Evolutionary conservation across 2,113 vertebrate species (phyloP).

Genomic region (Hiodon tergisus): DNA sequence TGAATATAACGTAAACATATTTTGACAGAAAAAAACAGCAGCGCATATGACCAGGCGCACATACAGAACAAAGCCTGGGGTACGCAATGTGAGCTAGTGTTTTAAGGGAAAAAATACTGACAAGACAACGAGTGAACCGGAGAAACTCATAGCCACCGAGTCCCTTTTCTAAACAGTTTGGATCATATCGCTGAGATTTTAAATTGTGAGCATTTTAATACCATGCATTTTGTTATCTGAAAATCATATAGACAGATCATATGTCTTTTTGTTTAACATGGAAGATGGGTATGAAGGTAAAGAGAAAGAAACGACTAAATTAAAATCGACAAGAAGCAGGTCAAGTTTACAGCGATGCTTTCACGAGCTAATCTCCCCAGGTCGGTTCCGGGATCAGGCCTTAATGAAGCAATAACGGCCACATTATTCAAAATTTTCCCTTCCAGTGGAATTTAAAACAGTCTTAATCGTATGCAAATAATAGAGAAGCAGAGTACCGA

Average conservation of each 20-base stretch:
- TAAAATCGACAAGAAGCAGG: constrained; percentile 93
- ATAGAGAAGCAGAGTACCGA: constrained; percentile 77
- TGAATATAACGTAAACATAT: constrained; percentile 18
- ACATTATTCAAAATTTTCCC: constrained; percentile 93
- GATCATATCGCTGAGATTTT: constrained; percentile 33
- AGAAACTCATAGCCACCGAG: constrained; percentile 75
- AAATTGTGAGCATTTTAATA: constrained; percentile 57
- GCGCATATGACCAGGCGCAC: constrained; percentile 44
- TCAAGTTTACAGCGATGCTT: constrained; percentile 88
- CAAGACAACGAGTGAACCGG: constrained; percentile 88
- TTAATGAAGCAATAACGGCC: constrained; percentile 98
- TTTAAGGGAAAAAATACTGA: constrained; percentile 87
- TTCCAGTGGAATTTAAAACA: constrained; percentile 92
- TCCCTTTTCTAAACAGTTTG: constrained; percentile 33
- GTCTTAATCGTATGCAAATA: constrained; percentile 98
- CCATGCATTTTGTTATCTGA: constrained; percentile 42
- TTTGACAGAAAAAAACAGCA: constrained; percentile 57
- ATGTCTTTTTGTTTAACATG: constrained; percentile 49
- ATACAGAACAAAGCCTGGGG: constrained; percentile 60
- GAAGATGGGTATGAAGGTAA: constrained; percentile 46
- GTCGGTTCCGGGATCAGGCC: constrained; percentile 81
- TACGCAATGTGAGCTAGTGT: constrained; percentile 89
- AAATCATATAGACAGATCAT: constrained; percentile 25
- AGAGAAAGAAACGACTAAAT: constrained; percentile 78
- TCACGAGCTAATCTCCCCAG: constrained; percentile 86